These are phyloP conservation scores for Chrysotoxum bicinctum DNA, from an alignment of 2,888 invertebrate species.

Conservation along the genomic window DNA sequence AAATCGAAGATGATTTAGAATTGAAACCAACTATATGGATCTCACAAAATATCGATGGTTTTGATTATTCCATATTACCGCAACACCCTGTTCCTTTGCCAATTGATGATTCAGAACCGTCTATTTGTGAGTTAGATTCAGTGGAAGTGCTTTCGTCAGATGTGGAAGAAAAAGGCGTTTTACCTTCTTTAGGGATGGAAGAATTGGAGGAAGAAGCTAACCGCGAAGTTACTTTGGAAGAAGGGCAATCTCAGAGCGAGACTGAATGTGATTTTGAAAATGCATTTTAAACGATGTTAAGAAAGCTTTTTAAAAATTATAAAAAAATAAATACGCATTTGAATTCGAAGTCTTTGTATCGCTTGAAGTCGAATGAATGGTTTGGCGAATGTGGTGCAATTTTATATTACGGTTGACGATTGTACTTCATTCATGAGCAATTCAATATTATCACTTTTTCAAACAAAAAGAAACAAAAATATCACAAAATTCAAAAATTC, in stretches of 20 bases:
- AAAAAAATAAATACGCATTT: not conserved
- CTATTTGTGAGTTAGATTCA: conserved; percentile 75
- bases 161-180: not conserved
- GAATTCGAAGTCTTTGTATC: too few species aligned
- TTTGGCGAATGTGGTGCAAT: too few species aligned
- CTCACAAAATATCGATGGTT: conserved; percentile 86
- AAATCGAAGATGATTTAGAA: conserved; percentile 74
- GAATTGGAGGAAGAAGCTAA: conserved; percentile 24
- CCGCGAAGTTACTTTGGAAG: not conserved
- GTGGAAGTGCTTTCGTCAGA: not conserved
- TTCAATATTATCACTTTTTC: too few species aligned
- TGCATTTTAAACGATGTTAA: not conserved
- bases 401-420: too few species aligned
- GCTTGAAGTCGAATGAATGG: too few species aligned
- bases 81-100: conserved; percentile 87
- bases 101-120: conserved; percentile 84
- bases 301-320: not conserved
- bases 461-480: too few species aligned
- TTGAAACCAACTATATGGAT: conserved; percentile 85
- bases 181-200: not conserved
- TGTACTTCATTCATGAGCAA: too few species aligned
- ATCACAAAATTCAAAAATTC: too few species aligned
- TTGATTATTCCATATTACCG: conserved; percentile 87
- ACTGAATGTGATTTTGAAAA: conserved; percentile 42
- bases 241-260: conserved; percentile 42